Conservation (phyloP, 2,888 invertebrate species). For the Lasius platythorax region DNA sequence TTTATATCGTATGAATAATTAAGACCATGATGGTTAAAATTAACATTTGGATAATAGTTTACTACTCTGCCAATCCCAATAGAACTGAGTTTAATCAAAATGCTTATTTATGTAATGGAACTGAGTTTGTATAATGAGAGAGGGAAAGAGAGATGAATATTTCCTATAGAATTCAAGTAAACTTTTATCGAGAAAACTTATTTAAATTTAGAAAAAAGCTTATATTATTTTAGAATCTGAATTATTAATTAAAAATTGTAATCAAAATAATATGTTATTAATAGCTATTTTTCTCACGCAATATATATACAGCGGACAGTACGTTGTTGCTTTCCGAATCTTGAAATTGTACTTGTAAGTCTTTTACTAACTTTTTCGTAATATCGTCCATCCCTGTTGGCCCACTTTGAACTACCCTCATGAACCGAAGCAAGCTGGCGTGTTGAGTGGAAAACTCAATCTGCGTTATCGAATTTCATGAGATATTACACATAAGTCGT, state of each 20-base stretch:
- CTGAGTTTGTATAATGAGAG: background rate
- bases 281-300: background rate
- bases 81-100: slow-evolving; percentile 16
- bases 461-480: slow-evolving; percentile 47
- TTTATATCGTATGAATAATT: background rate
- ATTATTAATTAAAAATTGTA: background rate
- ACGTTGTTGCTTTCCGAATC: background rate
- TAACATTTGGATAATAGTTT: background rate
- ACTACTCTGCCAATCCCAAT: background rate
- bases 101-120: background rate
- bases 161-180: background rate
- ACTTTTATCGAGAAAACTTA: background rate
- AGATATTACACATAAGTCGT: slow-evolving; percentile 48
- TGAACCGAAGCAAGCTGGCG: slow-evolving; percentile 29
- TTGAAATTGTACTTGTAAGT: slow-evolving; percentile 20
- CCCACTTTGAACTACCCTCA: slow-evolving; percentile 44
- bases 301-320: background rate
- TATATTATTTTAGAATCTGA: background rate
- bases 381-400: slow-evolving; percentile 37
- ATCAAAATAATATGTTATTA: background rate
- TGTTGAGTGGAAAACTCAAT: slow-evolving; percentile 53
- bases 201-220: background rate
- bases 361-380: slow-evolving; percentile 28
- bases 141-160: background rate
- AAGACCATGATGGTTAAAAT: background rate